These are phyloP conservation scores for Ostrea denselamellosa DNA, from an alignment of 1,140 invertebrate genomes.

Conservation along the genomic window DNA sequence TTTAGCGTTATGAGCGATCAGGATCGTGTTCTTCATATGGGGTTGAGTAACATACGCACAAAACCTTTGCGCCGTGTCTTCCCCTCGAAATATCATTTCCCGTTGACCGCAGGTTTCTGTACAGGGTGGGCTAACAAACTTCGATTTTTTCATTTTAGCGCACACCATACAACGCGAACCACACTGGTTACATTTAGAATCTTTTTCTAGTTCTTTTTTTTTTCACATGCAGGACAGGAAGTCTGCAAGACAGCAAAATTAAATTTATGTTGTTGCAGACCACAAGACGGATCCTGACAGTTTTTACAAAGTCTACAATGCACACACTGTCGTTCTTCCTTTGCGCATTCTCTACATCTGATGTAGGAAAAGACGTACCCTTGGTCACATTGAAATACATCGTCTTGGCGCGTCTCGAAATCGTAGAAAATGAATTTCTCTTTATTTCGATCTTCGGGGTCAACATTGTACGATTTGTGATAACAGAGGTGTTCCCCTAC, in stretches of 20 bases:
- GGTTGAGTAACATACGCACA: not conserved
- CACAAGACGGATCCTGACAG: slow-evolving; percentile 40
- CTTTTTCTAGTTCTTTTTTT: not conserved
- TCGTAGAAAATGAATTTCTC: slow-evolving; percentile 49
- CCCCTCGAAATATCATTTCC: not conserved
- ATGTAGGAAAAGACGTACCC: not conserved
- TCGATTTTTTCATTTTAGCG: not conserved
- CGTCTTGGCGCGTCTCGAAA: slow-evolving; percentile 48
- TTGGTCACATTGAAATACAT: not conserved
- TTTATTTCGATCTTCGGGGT: not conserved
- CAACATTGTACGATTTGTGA: not conserved
- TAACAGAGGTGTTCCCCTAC: not conserved
- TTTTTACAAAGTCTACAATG: slow-evolving; percentile 35
- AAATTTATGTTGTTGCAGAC: slow-evolving; percentile 25
- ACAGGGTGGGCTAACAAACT: not conserved
- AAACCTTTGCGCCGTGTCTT: not conserved
- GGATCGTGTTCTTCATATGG: not conserved
- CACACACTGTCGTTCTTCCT: slow-evolving; percentile 5
- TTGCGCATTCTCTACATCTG: slow-evolving; percentile 24
- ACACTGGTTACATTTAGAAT: not conserved
- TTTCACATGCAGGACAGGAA: not conserved
- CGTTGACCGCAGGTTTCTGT: not conserved
- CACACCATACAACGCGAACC: not conserved
- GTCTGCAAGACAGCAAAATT: slow-evolving; percentile 13
- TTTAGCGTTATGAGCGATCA: not conserved